Evolutionary conservation across 1,140 invertebrate genomes (phyloP), one percentile per base, ranked within the genome.

Genomic region (Elymnias hypermnestra): DNA sequence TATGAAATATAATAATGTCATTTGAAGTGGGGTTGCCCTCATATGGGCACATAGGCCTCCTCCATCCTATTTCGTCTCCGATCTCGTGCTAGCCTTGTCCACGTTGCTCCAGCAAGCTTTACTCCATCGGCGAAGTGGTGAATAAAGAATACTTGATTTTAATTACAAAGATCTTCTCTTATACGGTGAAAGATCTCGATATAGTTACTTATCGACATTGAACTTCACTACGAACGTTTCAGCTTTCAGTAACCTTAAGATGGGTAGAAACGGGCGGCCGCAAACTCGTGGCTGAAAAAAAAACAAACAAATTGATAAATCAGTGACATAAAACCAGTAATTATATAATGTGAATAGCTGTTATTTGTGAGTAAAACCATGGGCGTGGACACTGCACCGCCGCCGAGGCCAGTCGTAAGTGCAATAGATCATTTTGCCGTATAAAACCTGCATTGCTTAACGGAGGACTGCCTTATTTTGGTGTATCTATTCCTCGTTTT

Each of bases 341-440:
- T 31, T 61, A 44, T 40, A 38, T 28, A 12, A 46, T 49, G 33
- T 52, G 44, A 44, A 64, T 39, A 45, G 58, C 10, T 29, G 9
- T 8, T 25, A 8, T n/a, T 3, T 52, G 55, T 57, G 43, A 21
- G 38, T 3, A 62, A 40, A 10, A 62, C 50, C 8, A 82, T 82
- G 77, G 77, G 77, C 28, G 72, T 82, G 48, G 77, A 82, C 45
- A 78, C 64, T 40, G 17, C 63, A 21, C 68, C 67, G 12, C 57
- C 65, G 28, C 63, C 63, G 43, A 51, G 71, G 26, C 55, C 63
- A 7, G 57, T 57, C 9, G 40, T 43, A 28, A 43, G 40, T 43
- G 28, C 40, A 29, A 9, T 12, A 12, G 12, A 1, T 15, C 12
- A 29, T 29, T 9, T 7, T 21, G 26, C 26, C 12, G 26, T 41